These are phyloP conservation scores for Fistularia tabacaria DNA, from an alignment of 2,797 vertebrate genomes.

Conservation along the genomic window DNA sequence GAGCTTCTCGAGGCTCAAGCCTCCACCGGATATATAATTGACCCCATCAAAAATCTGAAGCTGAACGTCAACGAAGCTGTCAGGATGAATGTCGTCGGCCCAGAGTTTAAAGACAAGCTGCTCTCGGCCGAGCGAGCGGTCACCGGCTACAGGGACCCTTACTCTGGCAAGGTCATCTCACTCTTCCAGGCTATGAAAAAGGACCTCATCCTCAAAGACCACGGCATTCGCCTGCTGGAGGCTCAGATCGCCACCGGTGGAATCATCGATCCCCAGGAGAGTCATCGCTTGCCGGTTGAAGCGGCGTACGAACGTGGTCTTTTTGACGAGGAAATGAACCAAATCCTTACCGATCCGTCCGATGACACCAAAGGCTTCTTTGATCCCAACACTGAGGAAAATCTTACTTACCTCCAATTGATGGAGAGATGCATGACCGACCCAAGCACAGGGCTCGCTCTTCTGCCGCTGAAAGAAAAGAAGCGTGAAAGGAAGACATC, in stretches of 20 bases:
- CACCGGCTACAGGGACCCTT: slow-evolving; percentile 93
- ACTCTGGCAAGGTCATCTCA: slow-evolving; percentile 90
- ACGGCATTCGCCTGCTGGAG: slow-evolving; percentile 92
- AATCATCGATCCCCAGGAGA: slow-evolving; percentile 94
- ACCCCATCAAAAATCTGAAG: slow-evolving; percentile 94
- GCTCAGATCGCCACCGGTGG: slow-evolving; percentile 96
- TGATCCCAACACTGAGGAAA: slow-evolving; percentile 97
- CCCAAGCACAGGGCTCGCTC: slow-evolving; percentile 86
- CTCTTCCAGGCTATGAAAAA: slow-evolving; percentile 99
- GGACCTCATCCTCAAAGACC: slow-evolving; percentile 93
- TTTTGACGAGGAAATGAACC: slow-evolving; percentile 96
- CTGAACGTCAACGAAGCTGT: slow-evolving; percentile 90
- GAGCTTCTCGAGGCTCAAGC: slow-evolving; percentile 97
- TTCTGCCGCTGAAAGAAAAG: slow-evolving; percentile 90
- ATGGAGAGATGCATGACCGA: slow-evolving; percentile 91
- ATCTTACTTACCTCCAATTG: slow-evolving; percentile 93
- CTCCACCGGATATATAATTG: slow-evolving; percentile 91
- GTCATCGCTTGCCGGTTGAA: slow-evolving; percentile 91
- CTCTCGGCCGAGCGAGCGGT: slow-evolving; percentile 92
- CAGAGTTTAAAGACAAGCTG: slow-evolving; percentile 97
- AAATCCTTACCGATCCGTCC: slow-evolving; percentile 88
- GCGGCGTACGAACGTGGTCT: slow-evolving; percentile 91
- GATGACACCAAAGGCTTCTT: slow-evolving; percentile 99
- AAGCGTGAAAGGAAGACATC: slow-evolving; percentile 95
- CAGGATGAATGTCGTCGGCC: slow-evolving; percentile 88